These are phyloP conservation scores for Steinernema feltiae DNA, from an alignment of 1,140 invertebrate genomes.

Conservation along the genomic window DNA sequence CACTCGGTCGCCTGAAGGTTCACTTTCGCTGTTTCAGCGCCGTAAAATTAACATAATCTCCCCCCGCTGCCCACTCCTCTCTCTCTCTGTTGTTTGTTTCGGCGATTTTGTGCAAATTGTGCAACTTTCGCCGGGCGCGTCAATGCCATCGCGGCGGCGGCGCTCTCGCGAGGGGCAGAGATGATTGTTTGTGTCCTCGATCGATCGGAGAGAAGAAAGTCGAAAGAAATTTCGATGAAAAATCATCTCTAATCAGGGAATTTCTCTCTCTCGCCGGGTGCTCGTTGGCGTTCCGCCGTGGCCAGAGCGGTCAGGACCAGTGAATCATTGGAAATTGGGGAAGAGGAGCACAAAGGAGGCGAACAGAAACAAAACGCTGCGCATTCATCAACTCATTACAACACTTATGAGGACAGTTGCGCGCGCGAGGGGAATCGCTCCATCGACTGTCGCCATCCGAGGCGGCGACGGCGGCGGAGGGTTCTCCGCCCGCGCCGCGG, in stretches of 20 bases:
- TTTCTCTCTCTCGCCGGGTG: not conserved
- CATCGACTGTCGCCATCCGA: not conserved
- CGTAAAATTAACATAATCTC: not conserved
- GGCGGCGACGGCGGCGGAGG: no score
- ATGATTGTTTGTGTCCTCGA: constrained; percentile 5
- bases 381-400: not conserved
- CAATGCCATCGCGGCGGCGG: not conserved
- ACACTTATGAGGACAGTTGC: not conserved
- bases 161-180: no score
- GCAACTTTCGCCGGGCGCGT: not conserved
- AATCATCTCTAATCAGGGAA: constrained; percentile 3
- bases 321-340: no score
- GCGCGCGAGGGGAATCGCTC: not conserved
- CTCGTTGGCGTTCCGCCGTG: not conserved
- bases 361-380: not conserved
- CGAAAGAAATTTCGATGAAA: not conserved
- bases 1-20: not conserved
- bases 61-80: not conserved
- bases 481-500: not conserved
- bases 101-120: not conserved
- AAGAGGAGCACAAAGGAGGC: not conserved
- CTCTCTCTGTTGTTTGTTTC: constrained; percentile 4
- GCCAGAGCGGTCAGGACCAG: no score
- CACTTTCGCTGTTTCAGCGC: not conserved
- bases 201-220: not conserved